Evolutionary conservation across 2,888 invertebrate species (phyloP).

Genomic region (Synanthedon andrenaeformis): DNA sequence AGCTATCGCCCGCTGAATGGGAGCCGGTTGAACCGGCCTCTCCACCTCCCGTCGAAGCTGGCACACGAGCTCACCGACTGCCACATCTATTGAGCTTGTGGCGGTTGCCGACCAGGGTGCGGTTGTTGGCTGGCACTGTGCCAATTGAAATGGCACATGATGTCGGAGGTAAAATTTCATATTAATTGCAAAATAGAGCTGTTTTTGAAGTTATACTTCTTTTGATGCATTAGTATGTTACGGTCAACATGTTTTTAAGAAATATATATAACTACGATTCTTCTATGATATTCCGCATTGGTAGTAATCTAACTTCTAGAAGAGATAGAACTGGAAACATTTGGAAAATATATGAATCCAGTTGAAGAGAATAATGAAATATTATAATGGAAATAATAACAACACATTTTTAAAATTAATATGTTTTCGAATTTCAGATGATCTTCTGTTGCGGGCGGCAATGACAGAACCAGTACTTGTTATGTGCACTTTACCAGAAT

Average conservation of each 20-base stretch:
- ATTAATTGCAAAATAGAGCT: neutral
- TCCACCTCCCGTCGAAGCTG: constrained; percentile 55
- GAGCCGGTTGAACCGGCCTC: constrained; percentile 53
- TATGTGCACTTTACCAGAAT: constrained; percentile 73
- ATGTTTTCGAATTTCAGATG: constrained; percentile 29
- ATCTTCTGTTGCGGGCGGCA: constrained; percentile 72
- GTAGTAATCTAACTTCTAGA: too few species aligned
- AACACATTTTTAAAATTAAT: neutral
- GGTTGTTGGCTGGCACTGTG: constrained; percentile 71
- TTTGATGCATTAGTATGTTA: neutral
- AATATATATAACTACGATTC: too few species aligned
- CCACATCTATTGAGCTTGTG: constrained; percentile 71
- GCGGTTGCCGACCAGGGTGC: constrained; percentile 69
- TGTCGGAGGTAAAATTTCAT: constrained; percentile 65
- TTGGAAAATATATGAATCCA: too few species aligned
- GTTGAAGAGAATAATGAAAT: too few species aligned
- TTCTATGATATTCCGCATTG: too few species aligned
- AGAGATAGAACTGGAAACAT: too few species aligned
- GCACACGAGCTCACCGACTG: constrained; percentile 66
- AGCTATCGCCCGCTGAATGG: constrained; percentile 66
- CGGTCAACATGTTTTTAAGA: too few species aligned
- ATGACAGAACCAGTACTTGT: constrained; percentile 75
- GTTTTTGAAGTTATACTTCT: constrained; percentile 1
- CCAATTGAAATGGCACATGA: constrained; percentile 72
- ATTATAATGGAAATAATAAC: neutral